Evolutionary conservation across 2,113 vertebrate species (phyloP).

Genomic region (Bos indicus): DNA sequence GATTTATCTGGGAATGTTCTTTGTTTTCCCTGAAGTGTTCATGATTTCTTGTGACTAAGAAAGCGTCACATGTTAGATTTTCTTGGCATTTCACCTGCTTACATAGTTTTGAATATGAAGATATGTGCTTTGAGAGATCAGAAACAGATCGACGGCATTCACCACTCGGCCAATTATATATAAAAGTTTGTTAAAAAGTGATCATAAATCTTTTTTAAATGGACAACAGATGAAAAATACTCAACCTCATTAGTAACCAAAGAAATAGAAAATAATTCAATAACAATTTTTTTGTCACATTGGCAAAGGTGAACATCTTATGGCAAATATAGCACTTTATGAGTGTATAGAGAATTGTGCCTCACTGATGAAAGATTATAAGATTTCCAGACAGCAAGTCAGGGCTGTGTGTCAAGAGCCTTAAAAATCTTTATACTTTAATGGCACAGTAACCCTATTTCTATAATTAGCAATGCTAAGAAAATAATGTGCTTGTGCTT

Average conservation of each 20-base stretch:
- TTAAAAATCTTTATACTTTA: not conserved
- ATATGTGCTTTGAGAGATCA: constrained; percentile 5
- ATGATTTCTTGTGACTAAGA: constrained; percentile 17
- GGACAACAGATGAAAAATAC: not conserved
- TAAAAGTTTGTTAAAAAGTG: constrained; percentile 7
- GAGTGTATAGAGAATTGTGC: not conserved
- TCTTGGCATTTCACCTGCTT: not conserved
- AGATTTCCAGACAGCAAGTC: not conserved
- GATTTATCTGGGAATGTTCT: not conserved
- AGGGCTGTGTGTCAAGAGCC: not conserved
- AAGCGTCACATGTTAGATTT: not conserved
- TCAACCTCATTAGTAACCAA: not conserved
- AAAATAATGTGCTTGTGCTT: not conserved
- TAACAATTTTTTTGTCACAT: not conserved
- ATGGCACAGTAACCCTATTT: not conserved
- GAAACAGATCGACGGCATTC: not conserved
- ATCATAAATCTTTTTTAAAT: not conserved
- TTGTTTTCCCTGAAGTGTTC: not conserved
- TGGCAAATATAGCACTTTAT: not conserved
- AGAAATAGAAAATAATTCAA: not conserved
- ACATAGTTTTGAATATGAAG: constrained; percentile 27
- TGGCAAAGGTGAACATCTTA: not conserved
- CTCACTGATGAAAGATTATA: not conserved
- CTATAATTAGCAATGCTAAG: not conserved
- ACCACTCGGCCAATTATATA: not conserved